Conservation (phyloP, 2,113 vertebrate genomes). For the Aphelocoma coerulescens region DNA sequence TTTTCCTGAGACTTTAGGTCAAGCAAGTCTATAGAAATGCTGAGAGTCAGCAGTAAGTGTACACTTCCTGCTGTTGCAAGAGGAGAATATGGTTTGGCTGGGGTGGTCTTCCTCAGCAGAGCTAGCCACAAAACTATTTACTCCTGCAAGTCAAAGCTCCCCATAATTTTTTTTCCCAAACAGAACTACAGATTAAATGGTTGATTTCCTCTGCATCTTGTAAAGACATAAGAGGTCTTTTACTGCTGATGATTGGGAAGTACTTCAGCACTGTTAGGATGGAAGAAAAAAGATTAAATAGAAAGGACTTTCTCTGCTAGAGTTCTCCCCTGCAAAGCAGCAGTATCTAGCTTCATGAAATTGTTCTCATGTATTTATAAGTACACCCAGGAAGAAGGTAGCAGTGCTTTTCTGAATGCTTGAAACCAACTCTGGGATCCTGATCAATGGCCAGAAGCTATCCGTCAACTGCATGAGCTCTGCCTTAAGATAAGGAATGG, state of each 20-base stretch:
- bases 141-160: background rate
- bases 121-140: background rate
- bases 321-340: background rate
- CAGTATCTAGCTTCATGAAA: background rate
- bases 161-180: background rate
- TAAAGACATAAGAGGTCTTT: background rate
- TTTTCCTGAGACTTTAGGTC: background rate
- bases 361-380: background rate
- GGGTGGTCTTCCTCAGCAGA: background rate
- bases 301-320: background rate
- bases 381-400: background rate
- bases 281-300: background rate
- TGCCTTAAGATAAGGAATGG: background rate
- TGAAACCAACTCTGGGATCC: background rate
- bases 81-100: background rate
- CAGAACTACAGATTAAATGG: background rate
- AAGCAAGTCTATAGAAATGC: background rate
- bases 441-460: background rate
- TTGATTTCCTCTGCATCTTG: background rate
- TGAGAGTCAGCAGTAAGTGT: background rate
- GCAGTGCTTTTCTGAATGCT: background rate
- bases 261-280: background rate
- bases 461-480: background rate
- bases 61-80: background rate
- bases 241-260: background rate